Evolutionary conservation across 2,113 vertebrate genomes (phyloP).

Genomic region (Picathartes gymnocephalus): DNA sequence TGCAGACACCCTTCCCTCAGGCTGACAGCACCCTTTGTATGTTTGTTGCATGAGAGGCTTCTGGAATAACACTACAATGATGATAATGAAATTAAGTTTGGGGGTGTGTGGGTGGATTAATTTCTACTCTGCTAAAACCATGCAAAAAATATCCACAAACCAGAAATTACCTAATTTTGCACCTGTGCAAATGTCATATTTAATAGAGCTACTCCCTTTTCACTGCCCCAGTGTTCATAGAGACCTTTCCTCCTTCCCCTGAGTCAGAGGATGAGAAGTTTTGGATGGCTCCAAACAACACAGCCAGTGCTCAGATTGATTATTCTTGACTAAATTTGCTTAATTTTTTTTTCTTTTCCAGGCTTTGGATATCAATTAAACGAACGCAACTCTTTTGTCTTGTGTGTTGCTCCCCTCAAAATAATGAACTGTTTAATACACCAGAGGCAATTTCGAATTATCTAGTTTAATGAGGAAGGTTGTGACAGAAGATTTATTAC

Average conservation of each 20-base stretch:
- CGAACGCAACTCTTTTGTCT: slow-evolving; percentile 44
- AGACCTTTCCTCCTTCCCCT: not conserved
- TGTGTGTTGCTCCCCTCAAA: slow-evolving; percentile 29
- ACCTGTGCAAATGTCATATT: not conserved
- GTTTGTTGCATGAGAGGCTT: not conserved
- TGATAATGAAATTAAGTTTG: not conserved
- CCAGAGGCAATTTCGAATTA: slow-evolving; percentile 67
- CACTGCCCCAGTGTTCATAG: not conserved
- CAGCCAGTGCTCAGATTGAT: not conserved
- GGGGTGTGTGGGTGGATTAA: not conserved
- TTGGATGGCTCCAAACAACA: not conserved
- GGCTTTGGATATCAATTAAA: slow-evolving; percentile 36
- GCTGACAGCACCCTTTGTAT: not conserved
- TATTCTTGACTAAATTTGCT: not conserved
- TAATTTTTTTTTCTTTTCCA: not conserved
- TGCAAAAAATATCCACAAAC: not conserved
- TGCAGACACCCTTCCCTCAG: not conserved
- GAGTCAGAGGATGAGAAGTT: not conserved
- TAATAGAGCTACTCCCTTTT: not conserved
- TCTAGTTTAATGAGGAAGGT: slow-evolving; percentile 63
- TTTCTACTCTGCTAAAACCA: not conserved
- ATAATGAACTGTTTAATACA: slow-evolving; percentile 69
- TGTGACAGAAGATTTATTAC: slow-evolving; percentile 59
- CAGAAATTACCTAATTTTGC: not conserved
- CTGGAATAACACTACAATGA: not conserved